phyloP scores from a whole-genome alignment of 2,113 vertebrate species.

The Percina caprodes region DNA sequence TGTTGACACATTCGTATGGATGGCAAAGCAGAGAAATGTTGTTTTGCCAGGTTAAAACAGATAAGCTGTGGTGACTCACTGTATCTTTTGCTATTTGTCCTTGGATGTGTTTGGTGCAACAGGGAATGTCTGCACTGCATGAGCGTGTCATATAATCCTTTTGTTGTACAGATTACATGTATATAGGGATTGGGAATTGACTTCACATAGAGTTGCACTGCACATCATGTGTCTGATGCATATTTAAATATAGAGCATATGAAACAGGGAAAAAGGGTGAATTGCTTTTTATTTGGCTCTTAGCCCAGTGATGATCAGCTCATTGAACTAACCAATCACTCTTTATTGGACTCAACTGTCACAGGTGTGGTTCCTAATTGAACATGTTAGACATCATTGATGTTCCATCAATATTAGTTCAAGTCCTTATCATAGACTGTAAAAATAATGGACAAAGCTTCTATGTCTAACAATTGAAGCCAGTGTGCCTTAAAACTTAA shows the following conservation, averaged over 20 bases:
- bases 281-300: too few species aligned
- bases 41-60: conserved; percentile 25
- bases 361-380: too few species aligned
- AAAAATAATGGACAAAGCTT: too few species aligned
- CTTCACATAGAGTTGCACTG: neutral
- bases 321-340: too few species aligned
- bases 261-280: too few species aligned
- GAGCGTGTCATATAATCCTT: conserved; percentile 12
- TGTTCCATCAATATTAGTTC: too few species aligned
- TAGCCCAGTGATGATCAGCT: too few species aligned
- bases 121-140: conserved; percentile 12
- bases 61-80: conserved; percentile 46
- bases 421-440: too few species aligned
- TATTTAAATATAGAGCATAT: neutral
- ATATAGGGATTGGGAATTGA: neutral
- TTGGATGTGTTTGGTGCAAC: conserved; percentile 3
- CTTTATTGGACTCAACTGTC: too few species aligned
- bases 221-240: neutral
- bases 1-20: conserved; percentile 32
- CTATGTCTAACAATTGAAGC: too few species aligned
- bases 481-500: too few species aligned
- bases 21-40: conserved; percentile 10
- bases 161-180: conserved; percentile 6
- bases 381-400: too few species aligned
- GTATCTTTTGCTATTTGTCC: conserved; percentile 42